Conservation (phyloP, 2,888 invertebrate species). For the Agonopterix heracliana region DNA sequence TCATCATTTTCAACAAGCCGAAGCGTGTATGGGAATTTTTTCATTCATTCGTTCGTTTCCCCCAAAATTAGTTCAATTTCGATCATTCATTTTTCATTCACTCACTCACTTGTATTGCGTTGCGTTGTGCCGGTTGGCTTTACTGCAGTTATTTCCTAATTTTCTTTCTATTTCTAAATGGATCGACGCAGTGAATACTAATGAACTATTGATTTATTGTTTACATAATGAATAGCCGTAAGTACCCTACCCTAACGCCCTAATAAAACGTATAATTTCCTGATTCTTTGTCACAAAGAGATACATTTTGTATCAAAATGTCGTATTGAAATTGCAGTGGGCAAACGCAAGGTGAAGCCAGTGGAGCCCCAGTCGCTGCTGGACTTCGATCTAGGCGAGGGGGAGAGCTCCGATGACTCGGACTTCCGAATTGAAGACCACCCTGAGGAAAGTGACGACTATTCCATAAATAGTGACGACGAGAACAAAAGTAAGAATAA, state of each 20-base stretch:
- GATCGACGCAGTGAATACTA: not conserved
- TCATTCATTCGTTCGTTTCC: too few species aligned
- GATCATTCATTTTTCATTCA: too few species aligned
- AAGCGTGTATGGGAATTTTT: too few species aligned
- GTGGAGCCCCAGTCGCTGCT: slow-evolving; percentile 84
- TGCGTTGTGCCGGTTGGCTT: too few species aligned
- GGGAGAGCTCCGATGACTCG: slow-evolving; percentile 95
- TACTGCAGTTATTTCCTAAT: too few species aligned
- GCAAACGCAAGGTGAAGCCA: slow-evolving; percentile 88
- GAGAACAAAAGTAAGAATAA: slow-evolving; percentile 70
- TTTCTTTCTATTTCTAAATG: not conserved
- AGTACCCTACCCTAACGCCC: not conserved
- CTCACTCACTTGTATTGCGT: too few species aligned
- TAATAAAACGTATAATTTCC: not conserved
- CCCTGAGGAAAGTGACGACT: slow-evolving; percentile 85
- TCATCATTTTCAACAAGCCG: too few species aligned
- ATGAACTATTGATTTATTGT: not conserved
- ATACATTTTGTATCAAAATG: not conserved
- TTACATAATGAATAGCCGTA: slow-evolving; percentile 7
- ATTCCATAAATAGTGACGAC: slow-evolving; percentile 81
- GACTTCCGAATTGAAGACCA: slow-evolving; percentile 95
- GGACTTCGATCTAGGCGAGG: slow-evolving; percentile 91
- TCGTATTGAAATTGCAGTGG: slow-evolving; percentile 71
- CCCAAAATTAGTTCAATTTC: too few species aligned
- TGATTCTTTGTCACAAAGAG: not conserved